phyloP scores from a whole-genome alignment of 2,113 vertebrate species.

The Hippoglossus stenolepis region DNA sequence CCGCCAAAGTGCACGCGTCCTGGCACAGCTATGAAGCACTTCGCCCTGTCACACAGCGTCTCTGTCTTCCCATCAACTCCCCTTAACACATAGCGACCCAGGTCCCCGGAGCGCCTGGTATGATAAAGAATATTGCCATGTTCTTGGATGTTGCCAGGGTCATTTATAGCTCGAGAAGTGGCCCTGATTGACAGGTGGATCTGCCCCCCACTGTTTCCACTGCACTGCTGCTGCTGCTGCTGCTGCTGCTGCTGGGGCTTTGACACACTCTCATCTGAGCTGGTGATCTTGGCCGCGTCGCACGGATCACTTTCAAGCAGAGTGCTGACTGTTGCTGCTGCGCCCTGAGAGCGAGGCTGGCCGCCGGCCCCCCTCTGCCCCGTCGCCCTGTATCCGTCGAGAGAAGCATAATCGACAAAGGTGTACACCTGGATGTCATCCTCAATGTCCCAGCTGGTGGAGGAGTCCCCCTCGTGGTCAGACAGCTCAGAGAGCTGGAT shows the following conservation, averaged over 20 bases:
- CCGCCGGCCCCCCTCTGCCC: constrained; percentile 23
- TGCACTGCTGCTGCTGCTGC: constrained; percentile 53
- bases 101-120: constrained; percentile 88
- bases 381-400: constrained; percentile 84
- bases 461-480: constrained; percentile 89
- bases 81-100: constrained; percentile 85
- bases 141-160: constrained; percentile 86
- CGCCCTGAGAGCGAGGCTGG: constrained; percentile 72
- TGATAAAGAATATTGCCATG: constrained; percentile 82
- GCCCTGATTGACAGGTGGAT: constrained; percentile 96
- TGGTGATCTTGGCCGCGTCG: constrained; percentile 77
- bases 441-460: constrained; percentile 87
- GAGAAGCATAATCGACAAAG: constrained; percentile 90
- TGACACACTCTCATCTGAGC: constrained; percentile 80
- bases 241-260: constrained; percentile 63
- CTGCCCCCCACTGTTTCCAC: constrained; percentile 83
- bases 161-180: constrained; percentile 93
- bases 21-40: constrained; percentile 82
- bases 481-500: constrained; percentile 92
- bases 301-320: constrained; percentile 82
- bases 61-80: constrained; percentile 72
- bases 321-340: constrained; percentile 82
- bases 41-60: constrained; percentile 60
- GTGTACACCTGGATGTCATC: constrained; percentile 90
- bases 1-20: constrained; percentile 87